Conservation (phyloP, 1,140 invertebrate genomes). For the Steinernema feltiae region DNA sequence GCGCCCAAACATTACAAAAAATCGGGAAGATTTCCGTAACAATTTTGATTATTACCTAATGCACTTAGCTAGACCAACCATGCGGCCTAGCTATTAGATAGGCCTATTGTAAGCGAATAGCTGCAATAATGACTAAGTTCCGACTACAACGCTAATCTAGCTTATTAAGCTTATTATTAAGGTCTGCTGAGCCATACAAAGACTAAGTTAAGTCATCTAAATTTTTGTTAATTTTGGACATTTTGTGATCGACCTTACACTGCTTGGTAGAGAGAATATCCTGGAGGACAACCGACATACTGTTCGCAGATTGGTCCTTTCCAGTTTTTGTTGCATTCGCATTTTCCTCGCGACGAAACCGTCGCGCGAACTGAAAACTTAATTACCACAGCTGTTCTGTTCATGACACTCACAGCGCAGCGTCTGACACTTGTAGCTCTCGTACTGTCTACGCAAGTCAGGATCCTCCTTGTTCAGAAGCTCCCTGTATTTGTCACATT, state of each 20-base stretch:
- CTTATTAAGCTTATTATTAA: too few relatives aligned
- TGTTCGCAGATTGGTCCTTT: constrained; percentile 29
- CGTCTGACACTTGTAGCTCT: constrained; percentile 29
- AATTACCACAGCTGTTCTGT: not conserved
- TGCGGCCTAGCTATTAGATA: too few relatives aligned
- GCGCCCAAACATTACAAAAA: not conserved
- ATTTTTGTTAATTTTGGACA: too few relatives aligned
- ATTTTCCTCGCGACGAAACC: constrained; percentile 17
- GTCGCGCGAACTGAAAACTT: constrained; percentile 23
- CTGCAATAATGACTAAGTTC: too few relatives aligned
- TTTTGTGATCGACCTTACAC: constrained; percentile 12
- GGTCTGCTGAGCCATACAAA: too few relatives aligned
- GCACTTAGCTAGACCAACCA: too few relatives aligned
- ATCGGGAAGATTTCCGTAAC: too few relatives aligned
- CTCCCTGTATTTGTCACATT: constrained; percentile 16
- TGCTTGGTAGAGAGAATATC: constrained; percentile 17
- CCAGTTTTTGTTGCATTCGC: constrained; percentile 21
- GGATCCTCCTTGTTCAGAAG: constrained; percentile 18
- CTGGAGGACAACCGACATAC: constrained; percentile 19
- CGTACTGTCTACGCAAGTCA: constrained; percentile 17
- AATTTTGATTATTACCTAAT: too few relatives aligned
- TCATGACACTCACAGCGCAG: constrained; percentile 16
- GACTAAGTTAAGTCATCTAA: too few relatives aligned
- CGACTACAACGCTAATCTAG: too few relatives aligned
- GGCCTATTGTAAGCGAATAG: too few relatives aligned